These are phyloP conservation scores for Drosophila demipolita DNA, from an alignment of 2,888 invertebrate species.

Conservation along the genomic window DNA sequence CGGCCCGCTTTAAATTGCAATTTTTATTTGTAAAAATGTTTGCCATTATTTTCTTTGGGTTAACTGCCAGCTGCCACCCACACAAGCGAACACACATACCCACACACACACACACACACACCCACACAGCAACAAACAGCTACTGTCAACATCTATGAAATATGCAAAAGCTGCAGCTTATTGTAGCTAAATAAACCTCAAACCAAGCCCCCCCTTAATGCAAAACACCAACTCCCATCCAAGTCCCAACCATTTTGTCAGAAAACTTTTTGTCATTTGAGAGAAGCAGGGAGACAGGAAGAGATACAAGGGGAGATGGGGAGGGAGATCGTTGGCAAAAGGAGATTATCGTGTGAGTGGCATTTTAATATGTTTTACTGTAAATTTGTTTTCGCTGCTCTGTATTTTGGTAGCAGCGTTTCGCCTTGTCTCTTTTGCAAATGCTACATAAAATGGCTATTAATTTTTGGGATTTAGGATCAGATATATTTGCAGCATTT, in stretches of 20 bases:
- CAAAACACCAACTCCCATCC: slow-evolving; percentile 11
- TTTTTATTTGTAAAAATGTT: slow-evolving; percentile 78
- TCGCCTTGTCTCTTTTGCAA: slow-evolving; percentile 31
- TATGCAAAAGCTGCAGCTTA: slow-evolving; percentile 79
- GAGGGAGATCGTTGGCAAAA: slow-evolving; percentile 24
- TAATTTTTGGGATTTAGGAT: slow-evolving; percentile 65
- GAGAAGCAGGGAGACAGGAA: not conserved
- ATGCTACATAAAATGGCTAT: slow-evolving; percentile 69
- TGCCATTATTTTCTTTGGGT: slow-evolving; percentile 73
- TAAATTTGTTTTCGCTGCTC: slow-evolving; percentile 55
- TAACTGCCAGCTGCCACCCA: slow-evolving; percentile 41
- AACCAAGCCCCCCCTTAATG: slow-evolving; percentile 19
- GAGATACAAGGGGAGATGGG: not conserved
- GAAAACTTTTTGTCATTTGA: slow-evolving; percentile 56
- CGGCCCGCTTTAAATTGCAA: slow-evolving; percentile 68
- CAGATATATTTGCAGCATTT: slow-evolving; percentile 32
- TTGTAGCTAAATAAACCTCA: slow-evolving; percentile 68
- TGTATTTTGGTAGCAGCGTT: slow-evolving; percentile 38
- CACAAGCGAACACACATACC: not conserved
- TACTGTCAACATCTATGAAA: slow-evolving; percentile 73
- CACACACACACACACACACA: slow-evolving; percentile 8
- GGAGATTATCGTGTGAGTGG: slow-evolving; percentile 75
- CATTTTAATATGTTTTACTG: slow-evolving; percentile 75
- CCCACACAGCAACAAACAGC: not conserved
- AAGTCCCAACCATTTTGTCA: slow-evolving; percentile 56